These are phyloP conservation scores for Discoglossus pictus DNA, from an alignment of 2,797 vertebrate genomes.

Conservation along the genomic window DNA sequence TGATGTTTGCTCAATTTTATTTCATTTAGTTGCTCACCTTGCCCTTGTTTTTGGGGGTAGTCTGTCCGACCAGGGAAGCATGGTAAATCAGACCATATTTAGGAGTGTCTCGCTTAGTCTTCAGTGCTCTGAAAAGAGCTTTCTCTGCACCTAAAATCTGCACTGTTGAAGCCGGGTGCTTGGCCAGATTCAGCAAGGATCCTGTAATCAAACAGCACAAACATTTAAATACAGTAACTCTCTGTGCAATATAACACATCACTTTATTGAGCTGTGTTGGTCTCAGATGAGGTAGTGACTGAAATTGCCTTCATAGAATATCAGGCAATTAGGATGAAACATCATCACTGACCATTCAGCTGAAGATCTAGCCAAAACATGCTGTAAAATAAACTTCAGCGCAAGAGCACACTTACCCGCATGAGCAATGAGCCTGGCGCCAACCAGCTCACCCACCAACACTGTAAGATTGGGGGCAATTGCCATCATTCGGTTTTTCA, in stretches of 20 bases:
- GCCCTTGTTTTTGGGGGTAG: slow-evolving; percentile 93
- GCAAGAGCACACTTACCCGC: slow-evolving; percentile 75
- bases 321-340: slow-evolving; percentile 64
- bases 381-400: neutral
- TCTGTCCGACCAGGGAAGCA: slow-evolving; percentile 95
- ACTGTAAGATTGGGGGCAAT: slow-evolving; percentile 95
- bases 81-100: slow-evolving; percentile 98
- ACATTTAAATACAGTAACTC: too few relatives aligned
- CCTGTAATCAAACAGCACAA: slow-evolving; percentile 65
- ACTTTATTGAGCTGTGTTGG: too few relatives aligned
- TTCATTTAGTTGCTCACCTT: too few relatives aligned
- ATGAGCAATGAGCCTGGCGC: slow-evolving; percentile 93
- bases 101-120: slow-evolving; percentile 90
- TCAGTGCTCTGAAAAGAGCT: slow-evolving; percentile 93
- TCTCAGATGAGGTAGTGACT: slow-evolving; percentile 98
- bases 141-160: slow-evolving; percentile 97
- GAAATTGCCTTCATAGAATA: slow-evolving; percentile 69
- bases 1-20: too few relatives aligned
- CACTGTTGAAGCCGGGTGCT: slow-evolving; percentile 95
- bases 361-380: too few relatives aligned
- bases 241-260: too few relatives aligned
- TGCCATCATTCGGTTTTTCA: slow-evolving; percentile 98
- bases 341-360: slow-evolving; percentile 73
- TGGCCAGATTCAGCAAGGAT: slow-evolving; percentile 94
- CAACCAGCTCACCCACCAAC: slow-evolving; percentile 95